phyloP scores from a whole-genome alignment of 2,113 vertebrate genomes.

The Cardinalis cardinalis region DNA sequence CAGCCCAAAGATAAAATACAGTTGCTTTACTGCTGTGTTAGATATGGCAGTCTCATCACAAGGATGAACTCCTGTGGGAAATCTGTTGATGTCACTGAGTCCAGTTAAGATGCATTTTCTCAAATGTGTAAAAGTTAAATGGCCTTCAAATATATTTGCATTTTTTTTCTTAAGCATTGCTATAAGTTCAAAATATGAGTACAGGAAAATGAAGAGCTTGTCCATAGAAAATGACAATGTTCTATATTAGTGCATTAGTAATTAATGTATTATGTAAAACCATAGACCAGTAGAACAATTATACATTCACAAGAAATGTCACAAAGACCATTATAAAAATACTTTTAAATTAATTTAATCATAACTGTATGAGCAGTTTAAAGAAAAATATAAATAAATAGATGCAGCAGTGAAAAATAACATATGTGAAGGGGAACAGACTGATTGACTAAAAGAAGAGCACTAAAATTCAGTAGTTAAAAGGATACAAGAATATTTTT shows the following conservation, averaged over 20 bases:
- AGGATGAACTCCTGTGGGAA: neutral
- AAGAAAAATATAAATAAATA: neutral
- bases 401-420: neutral
- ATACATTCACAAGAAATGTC: neutral
- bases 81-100: neutral
- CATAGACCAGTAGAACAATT: neutral
- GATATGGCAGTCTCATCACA: accelerated
- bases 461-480: neutral
- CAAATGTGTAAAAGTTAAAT: neutral
- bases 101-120: neutral
- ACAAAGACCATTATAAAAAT: neutral
- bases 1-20: neutral
- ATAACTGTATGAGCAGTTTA: neutral
- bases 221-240: neutral
- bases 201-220: neutral
- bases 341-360: neutral
- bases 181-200: neutral
- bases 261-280: neutral
- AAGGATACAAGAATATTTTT: neutral
- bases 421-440: neutral
- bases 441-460: neutral
- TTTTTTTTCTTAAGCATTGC: neutral
- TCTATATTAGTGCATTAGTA: neutral
- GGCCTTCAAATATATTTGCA: neutral
- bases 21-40: neutral